Evolutionary conservation across 2,113 vertebrate genomes (phyloP), one percentile per base, ranked within the genome.

Genomic region (Puffinus mauretanicus): DNA sequence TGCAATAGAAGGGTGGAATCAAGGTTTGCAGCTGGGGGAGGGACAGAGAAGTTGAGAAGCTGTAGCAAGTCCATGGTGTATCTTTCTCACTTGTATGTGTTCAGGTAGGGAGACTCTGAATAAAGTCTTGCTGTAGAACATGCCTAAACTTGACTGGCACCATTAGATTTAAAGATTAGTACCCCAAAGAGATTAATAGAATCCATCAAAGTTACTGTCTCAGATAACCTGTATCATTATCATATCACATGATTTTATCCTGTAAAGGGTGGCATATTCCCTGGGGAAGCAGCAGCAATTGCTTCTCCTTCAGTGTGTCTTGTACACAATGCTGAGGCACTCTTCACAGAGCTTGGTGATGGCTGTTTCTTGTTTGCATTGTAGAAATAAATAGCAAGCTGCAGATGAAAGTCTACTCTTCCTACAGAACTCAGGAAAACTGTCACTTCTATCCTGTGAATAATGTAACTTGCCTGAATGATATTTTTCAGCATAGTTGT

Each of bases 391-490:
- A 88, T 30, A 92, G 69, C 36, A 88, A 47, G 36, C 61, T 94
- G 75, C 60, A 92, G 60, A 93, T 51, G 79, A 96, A 92, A 93
- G 67, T n/a, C 81, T 92, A 36, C 51, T 71, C 61, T 75, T 91
- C 86, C 52, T 40, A 47, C 64, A 70, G 27, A 32, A 90, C 27
- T 76, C 34, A 29, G 42, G 52, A 81, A 55, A 82, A 84, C 6
- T 87, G 65, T 54, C 24, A 66, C 42, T 92, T 82, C 57, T 71
- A 14, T 51, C 78, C 88, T 72, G 57, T 92, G 82, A 94, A 79
- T 79, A 69, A 38, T 25, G 47, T 46, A 30, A 51, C 49, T 89
- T 67, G 16, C 32, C 29, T 72, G 49, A 93, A 91, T 60, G 32
- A 52, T 38, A 44, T 69, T 51, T 82, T 95, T 76, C 52, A 86